Evolutionary conservation across 2,888 invertebrate species (phyloP).

Genomic region (Trichogramma evanescens): DNA sequence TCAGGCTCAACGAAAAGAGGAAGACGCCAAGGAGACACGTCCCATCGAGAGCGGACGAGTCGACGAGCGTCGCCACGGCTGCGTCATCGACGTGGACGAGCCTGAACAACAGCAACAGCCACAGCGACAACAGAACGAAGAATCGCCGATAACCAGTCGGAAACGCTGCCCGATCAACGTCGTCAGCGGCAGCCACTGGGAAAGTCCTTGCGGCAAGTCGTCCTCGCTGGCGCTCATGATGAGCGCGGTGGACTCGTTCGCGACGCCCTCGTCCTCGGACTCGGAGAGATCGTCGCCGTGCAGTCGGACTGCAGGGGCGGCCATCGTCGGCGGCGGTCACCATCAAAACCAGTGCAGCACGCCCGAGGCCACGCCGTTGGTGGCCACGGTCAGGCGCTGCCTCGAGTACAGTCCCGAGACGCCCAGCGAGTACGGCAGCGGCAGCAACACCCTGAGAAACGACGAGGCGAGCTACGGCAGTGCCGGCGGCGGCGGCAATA

Average conservation of each 20-base stretch:
- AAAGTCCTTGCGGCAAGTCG: constrained; percentile 41
- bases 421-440: constrained; percentile 1
- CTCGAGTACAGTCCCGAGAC: constrained; percentile 43
- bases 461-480: background rate
- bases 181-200: constrained; percentile 34
- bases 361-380: constrained; percentile 41
- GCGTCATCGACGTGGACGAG: background rate
- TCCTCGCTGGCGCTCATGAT: constrained; percentile 38
- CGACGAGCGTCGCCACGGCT: constrained; percentile 1
- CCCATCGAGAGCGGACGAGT: constrained; percentile 3
- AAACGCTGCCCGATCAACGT: constrained; percentile 11
- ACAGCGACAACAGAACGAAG: background rate
- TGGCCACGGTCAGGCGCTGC: constrained; percentile 43
- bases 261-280: constrained; percentile 9
- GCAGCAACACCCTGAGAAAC: background rate
- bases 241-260: constrained; percentile 28
- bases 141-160: background rate
- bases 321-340: no score
- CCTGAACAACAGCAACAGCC: background rate
- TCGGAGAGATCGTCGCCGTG: constrained; percentile 1
- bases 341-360: constrained; percentile 23
- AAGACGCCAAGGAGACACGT: constrained; percentile 6
- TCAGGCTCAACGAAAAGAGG: no score
- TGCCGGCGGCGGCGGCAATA: background rate
- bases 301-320: no score